Conservation (phyloP, 2,888 invertebrate genomes). For the Microplitis deprimator region DNA sequence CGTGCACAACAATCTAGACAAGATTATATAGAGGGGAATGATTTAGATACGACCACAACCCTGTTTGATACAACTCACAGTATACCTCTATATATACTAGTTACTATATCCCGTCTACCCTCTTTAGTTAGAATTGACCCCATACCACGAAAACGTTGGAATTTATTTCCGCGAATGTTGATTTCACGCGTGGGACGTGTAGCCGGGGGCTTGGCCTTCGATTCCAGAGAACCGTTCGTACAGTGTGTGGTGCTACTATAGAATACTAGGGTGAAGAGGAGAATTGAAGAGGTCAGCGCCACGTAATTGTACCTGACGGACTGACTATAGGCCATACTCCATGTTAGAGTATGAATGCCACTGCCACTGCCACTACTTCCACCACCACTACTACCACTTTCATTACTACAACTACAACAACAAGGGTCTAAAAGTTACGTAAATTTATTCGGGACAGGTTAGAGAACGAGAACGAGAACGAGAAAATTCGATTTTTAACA, state of each 20-base stretch:
- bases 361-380: neutral
- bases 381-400: neutral
- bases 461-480: neutral
- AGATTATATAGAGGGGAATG: conserved; percentile 15
- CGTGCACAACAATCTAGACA: neutral
- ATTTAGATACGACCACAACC: conserved; percentile 22
- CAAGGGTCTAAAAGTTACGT: neutral
- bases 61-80: neutral
- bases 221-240: conserved; percentile 37
- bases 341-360: neutral
- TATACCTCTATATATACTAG: neutral
- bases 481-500: neutral
- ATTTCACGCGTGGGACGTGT: conserved; percentile 50
- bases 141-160: conserved; percentile 43
- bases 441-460: neutral
- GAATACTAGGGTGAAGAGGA: conserved; percentile 8
- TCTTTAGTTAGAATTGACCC: neutral
- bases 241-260: neutral
- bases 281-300: conserved; percentile 9
- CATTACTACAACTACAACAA: neutral
- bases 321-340: conserved; percentile 14
- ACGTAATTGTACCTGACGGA: conserved; percentile 56
- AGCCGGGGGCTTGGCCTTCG: conserved; percentile 38
- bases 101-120: neutral
- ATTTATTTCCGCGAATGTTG: conserved; percentile 59